A percentile compares a stretch with the other conserved stretches of the same genome.
These are phyloP conservation scores for Teleogryllus occipitalis DNA, from an alignment of 1,140 invertebrate genomes.

Conservation along the genomic window DNA sequence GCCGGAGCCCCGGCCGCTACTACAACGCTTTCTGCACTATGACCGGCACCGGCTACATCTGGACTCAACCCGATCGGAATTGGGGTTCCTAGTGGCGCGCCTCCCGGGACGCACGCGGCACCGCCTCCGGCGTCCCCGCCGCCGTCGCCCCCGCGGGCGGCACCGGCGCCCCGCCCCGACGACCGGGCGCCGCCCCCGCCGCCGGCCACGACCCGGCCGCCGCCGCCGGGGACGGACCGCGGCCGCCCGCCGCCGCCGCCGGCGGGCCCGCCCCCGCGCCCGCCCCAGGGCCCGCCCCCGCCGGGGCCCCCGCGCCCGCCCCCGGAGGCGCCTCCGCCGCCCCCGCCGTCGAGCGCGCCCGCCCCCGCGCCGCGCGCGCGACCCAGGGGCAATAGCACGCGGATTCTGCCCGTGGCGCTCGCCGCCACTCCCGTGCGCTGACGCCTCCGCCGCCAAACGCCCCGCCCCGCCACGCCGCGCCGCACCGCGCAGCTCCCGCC, in stretches of 20 bases:
- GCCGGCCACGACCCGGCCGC: not conserved
- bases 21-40: constrained; percentile 86
- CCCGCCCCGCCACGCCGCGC: no score
- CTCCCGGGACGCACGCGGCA: not conserved
- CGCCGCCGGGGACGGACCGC: not conserved
- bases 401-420: not conserved
- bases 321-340: not conserved
- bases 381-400: not conserved
- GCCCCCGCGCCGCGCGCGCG: no score
- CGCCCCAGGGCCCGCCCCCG: not conserved
- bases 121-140: not conserved
- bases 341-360: no score
- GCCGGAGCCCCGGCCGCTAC: constrained; percentile 75
- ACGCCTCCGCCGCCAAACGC: not conserved
- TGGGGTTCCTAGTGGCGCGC: constrained; percentile 12
- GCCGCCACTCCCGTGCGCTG: not conserved
- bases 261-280: not conserved
- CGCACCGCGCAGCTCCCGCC: no score
- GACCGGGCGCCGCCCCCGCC: not conserved
- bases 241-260: not conserved
- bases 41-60: constrained; percentile 70
- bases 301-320: not conserved
- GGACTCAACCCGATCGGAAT: constrained; percentile 19
- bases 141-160: not conserved
- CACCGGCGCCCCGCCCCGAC: not conserved